Conservation (phyloP, 2,888 invertebrate species). For the Argyresthia albistria region DNA sequence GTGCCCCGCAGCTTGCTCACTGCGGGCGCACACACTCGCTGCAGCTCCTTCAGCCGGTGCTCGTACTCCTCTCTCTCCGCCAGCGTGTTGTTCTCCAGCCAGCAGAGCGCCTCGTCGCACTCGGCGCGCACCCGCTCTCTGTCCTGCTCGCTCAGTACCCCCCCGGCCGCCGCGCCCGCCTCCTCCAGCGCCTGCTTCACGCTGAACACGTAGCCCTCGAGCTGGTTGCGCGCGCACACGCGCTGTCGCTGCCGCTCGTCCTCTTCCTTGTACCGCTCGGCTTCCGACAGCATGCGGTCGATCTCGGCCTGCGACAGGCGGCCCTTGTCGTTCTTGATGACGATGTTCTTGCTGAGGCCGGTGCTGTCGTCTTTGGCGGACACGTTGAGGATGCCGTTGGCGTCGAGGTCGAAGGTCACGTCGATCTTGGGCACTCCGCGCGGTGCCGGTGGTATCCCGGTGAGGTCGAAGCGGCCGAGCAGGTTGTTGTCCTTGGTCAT, state of each 20-base stretch:
- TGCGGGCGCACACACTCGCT: slow-evolving; percentile 68
- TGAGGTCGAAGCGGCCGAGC: slow-evolving; percentile 75
- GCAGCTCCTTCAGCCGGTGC: slow-evolving; percentile 72
- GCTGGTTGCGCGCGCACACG: slow-evolving; percentile 78
- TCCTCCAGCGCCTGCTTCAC: slow-evolving; percentile 79
- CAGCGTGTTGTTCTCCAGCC: slow-evolving; percentile 79
- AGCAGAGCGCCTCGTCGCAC: slow-evolving; percentile 75
- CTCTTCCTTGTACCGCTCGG: slow-evolving; percentile 81
- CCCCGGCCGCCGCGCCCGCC: slow-evolving; percentile 51
- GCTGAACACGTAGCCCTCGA: slow-evolving; percentile 80
- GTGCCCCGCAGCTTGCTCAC: slow-evolving; percentile 74
- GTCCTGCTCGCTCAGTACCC: slow-evolving; percentile 75
- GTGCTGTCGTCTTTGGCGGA: slow-evolving; percentile 81
- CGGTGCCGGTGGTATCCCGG: slow-evolving; percentile 80
- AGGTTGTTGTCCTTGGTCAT: slow-evolving; percentile 85
- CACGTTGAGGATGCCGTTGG: slow-evolving; percentile 87
- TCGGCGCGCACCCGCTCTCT: slow-evolving; percentile 66
- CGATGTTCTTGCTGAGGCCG: slow-evolving; percentile 80
- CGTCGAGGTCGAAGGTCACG: slow-evolving; percentile 83
- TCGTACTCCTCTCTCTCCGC: slow-evolving; percentile 78
- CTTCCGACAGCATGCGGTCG: slow-evolving; percentile 83
- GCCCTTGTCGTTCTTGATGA: slow-evolving; percentile 88
- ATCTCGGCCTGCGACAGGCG: slow-evolving; percentile 86
- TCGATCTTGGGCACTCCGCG: slow-evolving; percentile 79
- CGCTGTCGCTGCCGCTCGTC: slow-evolving; percentile 79